These are phyloP conservation scores for Agonopterix subpropinquella DNA, from an alignment of 2,888 invertebrate genomes.

Conservation along the genomic window DNA sequence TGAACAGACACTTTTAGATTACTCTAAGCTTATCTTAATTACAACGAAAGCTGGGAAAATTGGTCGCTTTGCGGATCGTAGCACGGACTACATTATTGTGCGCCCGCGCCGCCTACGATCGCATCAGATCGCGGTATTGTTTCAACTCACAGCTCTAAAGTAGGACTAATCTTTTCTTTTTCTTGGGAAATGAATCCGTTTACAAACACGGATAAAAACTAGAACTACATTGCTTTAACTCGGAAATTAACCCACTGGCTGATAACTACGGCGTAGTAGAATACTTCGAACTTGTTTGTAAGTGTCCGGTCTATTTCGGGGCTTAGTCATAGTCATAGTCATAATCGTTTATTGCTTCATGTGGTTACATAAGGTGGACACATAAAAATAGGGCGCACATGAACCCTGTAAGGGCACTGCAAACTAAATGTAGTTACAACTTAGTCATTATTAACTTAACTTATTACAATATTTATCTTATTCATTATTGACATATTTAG, in stretches of 20 bases:
- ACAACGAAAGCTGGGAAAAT: conserved; percentile 10
- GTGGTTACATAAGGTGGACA: too few species aligned
- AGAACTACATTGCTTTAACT: conserved; percentile 1
- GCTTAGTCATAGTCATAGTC: too few species aligned
- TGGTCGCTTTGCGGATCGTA: not conserved
- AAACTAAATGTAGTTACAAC: too few species aligned
- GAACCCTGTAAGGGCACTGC: too few species aligned
- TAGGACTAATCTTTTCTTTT: conserved; percentile 50
- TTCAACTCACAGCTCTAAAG: conserved; percentile 34
- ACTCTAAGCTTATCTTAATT: conserved; percentile 17
- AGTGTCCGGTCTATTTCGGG: too few species aligned
- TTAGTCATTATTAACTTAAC: too few species aligned
- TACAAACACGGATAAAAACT: conserved; percentile 17
- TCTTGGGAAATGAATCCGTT: conserved; percentile 54
- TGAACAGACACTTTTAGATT: too few species aligned
- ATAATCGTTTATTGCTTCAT: too few species aligned
- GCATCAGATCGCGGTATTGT: conserved; percentile 41
- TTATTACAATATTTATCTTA: too few species aligned
- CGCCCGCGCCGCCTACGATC: conserved; percentile 12
- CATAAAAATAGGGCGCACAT: too few species aligned
- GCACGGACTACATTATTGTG: conserved; percentile 1
- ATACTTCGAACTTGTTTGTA: not conserved
- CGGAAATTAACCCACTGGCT: too few species aligned
- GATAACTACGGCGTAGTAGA: not conserved
- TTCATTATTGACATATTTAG: too few species aligned